Evolutionary conservation across 2,888 invertebrate species (phyloP).

Genomic region (Rhagonycha fulva): DNA sequence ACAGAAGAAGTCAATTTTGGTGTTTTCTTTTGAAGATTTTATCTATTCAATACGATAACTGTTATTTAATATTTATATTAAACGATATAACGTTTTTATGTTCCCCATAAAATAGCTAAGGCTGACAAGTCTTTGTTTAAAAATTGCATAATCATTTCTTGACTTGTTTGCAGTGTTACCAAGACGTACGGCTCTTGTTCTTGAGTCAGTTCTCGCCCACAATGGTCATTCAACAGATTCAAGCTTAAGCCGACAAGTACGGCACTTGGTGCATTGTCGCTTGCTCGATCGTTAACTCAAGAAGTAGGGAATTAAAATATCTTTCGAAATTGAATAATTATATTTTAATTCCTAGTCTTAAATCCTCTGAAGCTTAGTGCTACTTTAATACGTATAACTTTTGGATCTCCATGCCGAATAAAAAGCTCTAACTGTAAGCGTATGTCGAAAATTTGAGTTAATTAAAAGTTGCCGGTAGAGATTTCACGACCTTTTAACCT

Average conservation of each 20-base stretch:
- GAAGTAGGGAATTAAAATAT: not conserved
- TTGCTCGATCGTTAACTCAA: not conserved
- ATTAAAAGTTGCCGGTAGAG: not conserved
- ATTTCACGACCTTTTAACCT: not conserved
- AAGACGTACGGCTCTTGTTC: constrained; percentile 22
- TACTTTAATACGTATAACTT: not conserved
- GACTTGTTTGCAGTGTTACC: constrained; percentile 19
- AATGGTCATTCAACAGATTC: constrained; percentile 20
- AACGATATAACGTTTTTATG: constrained; percentile 4
- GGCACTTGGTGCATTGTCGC: constrained; percentile 4
- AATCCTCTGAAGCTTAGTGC: not conserved
- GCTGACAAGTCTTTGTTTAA: constrained; percentile 14
- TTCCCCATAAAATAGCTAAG: constrained; percentile 1
- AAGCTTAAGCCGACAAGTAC: constrained; percentile 12
- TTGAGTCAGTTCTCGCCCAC: constrained; percentile 22
- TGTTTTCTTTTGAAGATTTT: not conserved
- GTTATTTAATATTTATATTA: constrained; percentile 5
- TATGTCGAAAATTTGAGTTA: not conserved
- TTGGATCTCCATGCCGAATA: not conserved
- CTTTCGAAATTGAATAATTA: not conserved
- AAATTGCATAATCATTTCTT: constrained; percentile 16
- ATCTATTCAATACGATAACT: constrained; percentile 4
- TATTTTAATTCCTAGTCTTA: not conserved
- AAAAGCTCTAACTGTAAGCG: not conserved
- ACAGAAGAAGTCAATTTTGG: not conserved